Percentiles rank a stretch among this genome's conserved stretches.
These are phyloP conservation scores for Lottia scabra DNA, from an alignment of 2,888 invertebrate genomes.

Conservation along the genomic window DNA sequence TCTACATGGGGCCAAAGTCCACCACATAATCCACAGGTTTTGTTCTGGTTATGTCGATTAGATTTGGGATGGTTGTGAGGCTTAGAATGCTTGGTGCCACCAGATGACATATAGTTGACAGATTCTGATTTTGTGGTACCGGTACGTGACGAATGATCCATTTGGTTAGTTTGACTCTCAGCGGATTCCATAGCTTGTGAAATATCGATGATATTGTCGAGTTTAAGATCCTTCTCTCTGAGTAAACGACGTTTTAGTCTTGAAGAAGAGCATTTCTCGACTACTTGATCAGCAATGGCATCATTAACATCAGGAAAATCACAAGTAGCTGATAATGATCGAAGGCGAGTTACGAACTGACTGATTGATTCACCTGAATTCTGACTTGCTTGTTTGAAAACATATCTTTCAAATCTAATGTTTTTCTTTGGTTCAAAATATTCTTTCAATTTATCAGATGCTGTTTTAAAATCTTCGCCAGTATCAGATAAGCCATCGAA, in stretches of 20 bases:
- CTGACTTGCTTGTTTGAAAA: no score
- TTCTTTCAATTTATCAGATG: no score
- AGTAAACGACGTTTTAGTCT: background rate
- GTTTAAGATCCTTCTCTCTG: background rate
- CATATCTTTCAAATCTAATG: no score
- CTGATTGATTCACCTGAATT: no score
- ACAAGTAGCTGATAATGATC: background rate
- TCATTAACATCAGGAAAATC: background rate
- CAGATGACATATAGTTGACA: background rate
- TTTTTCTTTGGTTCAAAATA: no score
- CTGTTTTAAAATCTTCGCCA: no score
- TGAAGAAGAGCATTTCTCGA: background rate
- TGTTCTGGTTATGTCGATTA: background rate
- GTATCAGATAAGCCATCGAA: no score
- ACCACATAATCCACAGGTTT: background rate
- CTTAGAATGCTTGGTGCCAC: background rate
- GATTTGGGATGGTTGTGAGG: background rate
- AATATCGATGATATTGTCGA: background rate
- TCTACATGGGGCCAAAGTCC: background rate
- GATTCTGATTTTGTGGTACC: background rate
- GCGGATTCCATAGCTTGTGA: background rate
- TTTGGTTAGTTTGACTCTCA: background rate
- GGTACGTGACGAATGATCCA: background rate
- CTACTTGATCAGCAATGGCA: background rate
- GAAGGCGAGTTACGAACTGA: background rate